A percentile compares a stretch with the other conserved stretches of the same genome.
These are phyloP conservation scores for Helleia helle DNA, from an alignment of 2,888 invertebrate species.

Conservation along the genomic window DNA sequence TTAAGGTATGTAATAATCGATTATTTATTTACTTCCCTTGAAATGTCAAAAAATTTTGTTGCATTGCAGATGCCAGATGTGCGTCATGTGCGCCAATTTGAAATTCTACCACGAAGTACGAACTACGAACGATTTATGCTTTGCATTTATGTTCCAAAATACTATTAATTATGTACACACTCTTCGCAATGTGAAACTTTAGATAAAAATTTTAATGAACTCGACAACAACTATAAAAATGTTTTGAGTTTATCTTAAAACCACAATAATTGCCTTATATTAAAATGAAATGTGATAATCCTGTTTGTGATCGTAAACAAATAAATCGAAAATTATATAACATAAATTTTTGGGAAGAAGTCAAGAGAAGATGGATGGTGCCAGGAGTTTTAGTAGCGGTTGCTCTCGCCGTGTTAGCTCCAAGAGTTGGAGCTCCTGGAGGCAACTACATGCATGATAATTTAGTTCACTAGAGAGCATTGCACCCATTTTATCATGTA, in stretches of 20 bases:
- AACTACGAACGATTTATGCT: no score
- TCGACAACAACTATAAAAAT: no score
- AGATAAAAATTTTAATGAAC: no score
- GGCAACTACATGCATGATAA: slow-evolving; percentile 57
- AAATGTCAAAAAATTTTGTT: slow-evolving; percentile 19
- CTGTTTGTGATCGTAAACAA: no score
- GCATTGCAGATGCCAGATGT: slow-evolving; percentile 41
- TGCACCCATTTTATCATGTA: slow-evolving; percentile 55
- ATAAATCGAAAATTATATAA: slow-evolving; percentile 28
- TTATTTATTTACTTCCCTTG: no score
- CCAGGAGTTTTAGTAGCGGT: slow-evolving; percentile 42
- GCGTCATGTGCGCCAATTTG: slow-evolving; percentile 32
- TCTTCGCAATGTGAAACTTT: no score
- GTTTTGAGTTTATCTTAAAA: no score
- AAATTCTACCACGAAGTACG: slow-evolving; percentile 26
- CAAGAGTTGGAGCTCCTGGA: slow-evolving; percentile 50
- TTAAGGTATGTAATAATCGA: no score
- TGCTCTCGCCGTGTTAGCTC: slow-evolving; percentile 43
- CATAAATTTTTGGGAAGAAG: slow-evolving; percentile 38
- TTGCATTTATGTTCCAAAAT: no score
- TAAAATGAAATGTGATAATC: neutral
- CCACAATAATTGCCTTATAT: no score
- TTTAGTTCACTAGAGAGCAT: slow-evolving; percentile 49
- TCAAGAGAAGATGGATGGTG: slow-evolving; percentile 44
- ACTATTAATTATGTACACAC: no score